phyloP scores from a whole-genome alignment of 1,140 invertebrate species.

The Anagrus nilaparvatae region DNA sequence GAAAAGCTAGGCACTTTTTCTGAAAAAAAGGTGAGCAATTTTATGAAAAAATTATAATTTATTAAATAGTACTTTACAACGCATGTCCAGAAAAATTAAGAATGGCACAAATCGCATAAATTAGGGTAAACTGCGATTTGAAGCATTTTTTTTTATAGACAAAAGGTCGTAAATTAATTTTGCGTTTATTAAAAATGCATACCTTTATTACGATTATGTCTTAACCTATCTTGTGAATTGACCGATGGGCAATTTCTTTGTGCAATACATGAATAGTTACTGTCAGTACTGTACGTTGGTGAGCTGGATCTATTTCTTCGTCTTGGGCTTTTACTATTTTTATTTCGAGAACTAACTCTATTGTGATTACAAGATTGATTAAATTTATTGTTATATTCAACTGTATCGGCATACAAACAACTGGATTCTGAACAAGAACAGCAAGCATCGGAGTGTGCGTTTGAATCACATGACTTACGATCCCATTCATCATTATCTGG shows the following conservation, averaged over 20 bases:
- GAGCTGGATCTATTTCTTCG: slow-evolving; percentile 33
- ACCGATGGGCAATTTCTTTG: slow-evolving; percentile 31
- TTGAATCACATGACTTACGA: slow-evolving; percentile 41
- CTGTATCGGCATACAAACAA: slow-evolving; percentile 39
- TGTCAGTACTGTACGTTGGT: slow-evolving; percentile 40
- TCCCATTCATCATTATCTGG: slow-evolving; percentile 40
- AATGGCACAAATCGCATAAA: neutral
- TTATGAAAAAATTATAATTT: neutral
- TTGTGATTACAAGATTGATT: slow-evolving; percentile 2
- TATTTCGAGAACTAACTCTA: slow-evolving; percentile 26
- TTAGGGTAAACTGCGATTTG: neutral
- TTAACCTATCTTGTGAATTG: slow-evolving; percentile 37
- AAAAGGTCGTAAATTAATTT: neutral
- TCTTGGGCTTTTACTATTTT: slow-evolving; percentile 33
- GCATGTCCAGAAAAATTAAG: neutral
- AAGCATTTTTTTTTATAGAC: neutral
- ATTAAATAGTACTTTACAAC: neutral
- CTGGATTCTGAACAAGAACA: slow-evolving; percentile 42
- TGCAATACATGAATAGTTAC: slow-evolving; percentile 40
- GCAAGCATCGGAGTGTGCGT: slow-evolving; percentile 40
- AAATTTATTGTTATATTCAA: slow-evolving; percentile 38
- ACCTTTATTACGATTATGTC: slow-evolving; percentile 40
- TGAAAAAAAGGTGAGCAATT: slow-evolving; percentile 19
- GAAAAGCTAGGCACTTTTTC: slow-evolving; percentile 39
- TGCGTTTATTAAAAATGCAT: neutral